phyloP scores from a whole-genome alignment of 1,140 invertebrate genomes.

The Microvelia longipes region DNA sequence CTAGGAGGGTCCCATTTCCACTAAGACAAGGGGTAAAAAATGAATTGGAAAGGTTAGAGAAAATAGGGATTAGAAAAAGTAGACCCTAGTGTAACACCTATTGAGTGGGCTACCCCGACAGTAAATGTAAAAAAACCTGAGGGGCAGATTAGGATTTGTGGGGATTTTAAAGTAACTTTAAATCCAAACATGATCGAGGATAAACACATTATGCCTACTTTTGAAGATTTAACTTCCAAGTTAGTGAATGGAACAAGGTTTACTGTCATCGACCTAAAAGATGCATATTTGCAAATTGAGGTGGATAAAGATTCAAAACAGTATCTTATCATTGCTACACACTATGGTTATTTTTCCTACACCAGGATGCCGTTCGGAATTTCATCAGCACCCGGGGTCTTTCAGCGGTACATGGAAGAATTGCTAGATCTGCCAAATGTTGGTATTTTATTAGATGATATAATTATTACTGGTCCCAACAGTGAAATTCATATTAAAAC shows the following conservation, averaged over 20 bases:
- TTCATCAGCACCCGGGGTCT: neutral
- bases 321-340: neutral
- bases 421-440: neutral
- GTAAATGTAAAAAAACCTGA: neutral
- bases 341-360: neutral
- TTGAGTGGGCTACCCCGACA: neutral
- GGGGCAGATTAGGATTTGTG: neutral
- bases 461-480: neutral
- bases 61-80: neutral
- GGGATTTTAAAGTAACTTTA: neutral
- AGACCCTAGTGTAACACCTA: neutral
- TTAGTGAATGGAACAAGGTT: neutral
- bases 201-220: neutral
- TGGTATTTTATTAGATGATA: neutral
- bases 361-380: neutral
- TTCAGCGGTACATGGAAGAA: neutral
- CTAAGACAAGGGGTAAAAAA: neutral
- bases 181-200: neutral
- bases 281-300: neutral
- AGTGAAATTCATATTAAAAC: neutral
- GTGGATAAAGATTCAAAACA: neutral
- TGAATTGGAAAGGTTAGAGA: neutral
- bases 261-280: neutral
- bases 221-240: neutral
- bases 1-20: neutral